These are phyloP conservation scores for Rhinolophus ferrumequinum DNA, from an alignment of 2,113 vertebrate species.

Conservation along the genomic window DNA sequence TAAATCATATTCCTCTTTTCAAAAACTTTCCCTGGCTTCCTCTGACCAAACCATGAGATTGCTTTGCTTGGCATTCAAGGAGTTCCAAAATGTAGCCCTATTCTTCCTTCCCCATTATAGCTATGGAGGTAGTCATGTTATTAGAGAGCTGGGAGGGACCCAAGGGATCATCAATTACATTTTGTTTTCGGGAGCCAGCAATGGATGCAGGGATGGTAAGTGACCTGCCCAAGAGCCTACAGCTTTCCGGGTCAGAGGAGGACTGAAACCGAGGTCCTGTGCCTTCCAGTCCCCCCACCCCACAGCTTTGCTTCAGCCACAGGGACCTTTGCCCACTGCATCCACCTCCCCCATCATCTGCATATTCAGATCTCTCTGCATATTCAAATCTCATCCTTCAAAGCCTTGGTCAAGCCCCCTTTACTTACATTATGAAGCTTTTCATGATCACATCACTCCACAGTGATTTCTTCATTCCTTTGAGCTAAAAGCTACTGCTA, in stretches of 20 bases:
- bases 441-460: not conserved
- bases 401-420: not conserved
- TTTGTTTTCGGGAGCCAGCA: not conserved
- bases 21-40: not conserved
- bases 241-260: not conserved
- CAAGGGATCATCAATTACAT: not conserved
- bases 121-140: not conserved
- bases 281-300: not conserved
- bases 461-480: slow-evolving; percentile 29
- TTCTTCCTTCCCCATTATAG: not conserved
- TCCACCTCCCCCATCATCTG: not conserved
- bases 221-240: not conserved
- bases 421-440: not conserved
- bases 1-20: slow-evolving; percentile 37
- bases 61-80: not conserved
- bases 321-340: not conserved
- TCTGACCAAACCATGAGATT: not conserved
- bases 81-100: not conserved
- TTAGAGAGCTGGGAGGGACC: not conserved
- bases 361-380: not conserved
- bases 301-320: not conserved
- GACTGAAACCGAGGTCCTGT: not conserved
- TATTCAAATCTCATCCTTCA: not conserved
- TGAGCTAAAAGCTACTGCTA: not conserved
- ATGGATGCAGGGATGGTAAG: not conserved